Evolutionary conservation across 2,113 vertebrate genomes (phyloP).

Genomic region (Drymodes brunneopygia): DNA sequence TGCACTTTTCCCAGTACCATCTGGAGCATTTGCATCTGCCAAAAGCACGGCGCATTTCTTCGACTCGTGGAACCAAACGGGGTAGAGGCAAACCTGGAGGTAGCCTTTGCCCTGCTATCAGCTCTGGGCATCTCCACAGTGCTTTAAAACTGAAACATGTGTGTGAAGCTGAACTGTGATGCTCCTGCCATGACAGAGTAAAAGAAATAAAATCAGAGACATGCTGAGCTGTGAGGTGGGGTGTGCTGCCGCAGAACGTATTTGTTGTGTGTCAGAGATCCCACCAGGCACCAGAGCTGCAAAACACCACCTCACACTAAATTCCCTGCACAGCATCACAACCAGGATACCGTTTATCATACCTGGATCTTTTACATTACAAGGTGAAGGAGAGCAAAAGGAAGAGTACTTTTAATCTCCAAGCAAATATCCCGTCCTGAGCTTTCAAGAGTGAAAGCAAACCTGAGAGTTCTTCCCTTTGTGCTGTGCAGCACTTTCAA

Average conservation of each 20-base stretch:
- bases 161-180: not conserved
- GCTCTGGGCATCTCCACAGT: not conserved
- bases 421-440: not conserved
- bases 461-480: not conserved
- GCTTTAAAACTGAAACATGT: not conserved
- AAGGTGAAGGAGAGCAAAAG: not conserved
- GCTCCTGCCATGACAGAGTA: not conserved
- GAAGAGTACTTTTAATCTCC: not conserved
- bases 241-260: not conserved
- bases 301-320: not conserved
- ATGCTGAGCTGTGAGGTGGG: not conserved
- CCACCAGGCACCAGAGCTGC: not conserved
- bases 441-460: not conserved
- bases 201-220: not conserved
- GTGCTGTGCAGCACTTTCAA: not conserved
- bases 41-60: not conserved
- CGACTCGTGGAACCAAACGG: not conserved
- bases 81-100: not conserved
- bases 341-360: not conserved
- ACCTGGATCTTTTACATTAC: not conserved
- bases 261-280: not conserved
- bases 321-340: not conserved
- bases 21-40: slow-evolving; percentile 31
- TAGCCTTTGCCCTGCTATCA: not conserved
- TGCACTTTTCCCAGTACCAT: slow-evolving; percentile 29